Evolutionary conservation across 2,113 vertebrate species (phyloP), one percentile per base, ranked within the genome.

Genomic region (Dinomys branickii): DNA sequence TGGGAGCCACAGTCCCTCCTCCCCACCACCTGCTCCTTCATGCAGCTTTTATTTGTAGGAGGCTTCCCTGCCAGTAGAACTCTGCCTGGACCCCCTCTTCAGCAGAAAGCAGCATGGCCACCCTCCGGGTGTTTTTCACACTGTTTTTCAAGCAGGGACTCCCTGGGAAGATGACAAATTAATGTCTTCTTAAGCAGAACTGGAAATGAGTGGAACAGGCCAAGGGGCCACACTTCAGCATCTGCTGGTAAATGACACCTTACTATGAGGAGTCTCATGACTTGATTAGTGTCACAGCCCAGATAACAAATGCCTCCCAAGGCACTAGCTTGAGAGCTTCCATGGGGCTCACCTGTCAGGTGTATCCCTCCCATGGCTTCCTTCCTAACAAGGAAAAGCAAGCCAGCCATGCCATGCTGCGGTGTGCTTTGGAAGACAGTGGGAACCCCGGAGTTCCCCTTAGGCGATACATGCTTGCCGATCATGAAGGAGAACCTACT

Each of bases 141-240:
- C 83, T 86, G 19, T 89, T 85, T 92, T 84, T 91, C 59, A 91
- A 92, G 65, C 67, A 69, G 54, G 44, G 24, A 52, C 16, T 94
- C 78, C 65, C 30, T 59, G 12, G 20, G 30, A 96, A 94, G 77
- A 90, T 84, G n/a, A 88, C 86, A 91, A 69, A 77, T 85, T 44
- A 65, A 87, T 90, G 1, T 7, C 88, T 78, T 91, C 47, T 35
- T 89, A 93, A 77, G 52, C 24, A n/a, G 7, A 85, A 71, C 41
- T 82, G 38, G 50, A 94, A 85, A 90, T 14, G 28, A 77, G 26
- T 30, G 47, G 44, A 30, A 8, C 22, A 89, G 52, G 47, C 17
- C 41, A 20, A 19, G 30, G 59, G 26, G 11, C 54, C 50, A 81
- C 52, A 52, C 14, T 24, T 12, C 28, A 86, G 65, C 20, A 50